A percentile compares a stretch with the other conserved stretches of the same genome.
phyloP scores from a whole-genome alignment of 1,140 invertebrate species.

The Leucophenga varia region DNA sequence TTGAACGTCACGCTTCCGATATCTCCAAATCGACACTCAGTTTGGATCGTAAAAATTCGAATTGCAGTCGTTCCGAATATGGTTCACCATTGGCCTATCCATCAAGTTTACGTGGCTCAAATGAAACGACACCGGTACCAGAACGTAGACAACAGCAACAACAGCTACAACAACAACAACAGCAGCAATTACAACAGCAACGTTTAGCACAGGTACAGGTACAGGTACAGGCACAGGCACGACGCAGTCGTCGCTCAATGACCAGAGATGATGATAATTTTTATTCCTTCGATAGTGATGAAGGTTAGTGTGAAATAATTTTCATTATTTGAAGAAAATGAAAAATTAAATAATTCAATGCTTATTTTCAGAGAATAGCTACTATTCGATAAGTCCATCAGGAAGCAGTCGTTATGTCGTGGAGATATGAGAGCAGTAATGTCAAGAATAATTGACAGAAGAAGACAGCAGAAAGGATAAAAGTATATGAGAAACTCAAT shows the following conservation, averaged over 20 bases:
- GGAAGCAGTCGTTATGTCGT: conserved; percentile 19
- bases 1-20: no score
- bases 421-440: background rate
- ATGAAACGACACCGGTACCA: conserved; percentile 9
- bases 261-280: conserved; percentile 16
- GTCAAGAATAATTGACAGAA: no score
- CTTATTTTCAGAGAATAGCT: conserved; percentile 17
- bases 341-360: no score
- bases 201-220: no score
- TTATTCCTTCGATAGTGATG: conserved; percentile 22
- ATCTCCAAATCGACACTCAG: no score
- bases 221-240: background rate
- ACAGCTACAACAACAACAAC: conserved; percentile 1
- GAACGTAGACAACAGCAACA: conserved; percentile 3
- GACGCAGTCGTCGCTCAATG: conserved; percentile 8
- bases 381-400: conserved; percentile 17
- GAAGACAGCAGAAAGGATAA: no score
- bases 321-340: background rate
- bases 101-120: conserved; percentile 8
- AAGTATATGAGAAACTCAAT: no score
- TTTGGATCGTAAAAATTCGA: no score
- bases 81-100: conserved; percentile 16
- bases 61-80: conserved; percentile 18
- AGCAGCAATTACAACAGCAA: conserved; percentile 1
- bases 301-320: conserved; percentile 10